Percentiles rank a stretch among this genome's conserved stretches.
These are phyloP conservation scores for Arremon brunneinucha DNA, from an alignment of 2,797 vertebrate species.

Conservation along the genomic window DNA sequence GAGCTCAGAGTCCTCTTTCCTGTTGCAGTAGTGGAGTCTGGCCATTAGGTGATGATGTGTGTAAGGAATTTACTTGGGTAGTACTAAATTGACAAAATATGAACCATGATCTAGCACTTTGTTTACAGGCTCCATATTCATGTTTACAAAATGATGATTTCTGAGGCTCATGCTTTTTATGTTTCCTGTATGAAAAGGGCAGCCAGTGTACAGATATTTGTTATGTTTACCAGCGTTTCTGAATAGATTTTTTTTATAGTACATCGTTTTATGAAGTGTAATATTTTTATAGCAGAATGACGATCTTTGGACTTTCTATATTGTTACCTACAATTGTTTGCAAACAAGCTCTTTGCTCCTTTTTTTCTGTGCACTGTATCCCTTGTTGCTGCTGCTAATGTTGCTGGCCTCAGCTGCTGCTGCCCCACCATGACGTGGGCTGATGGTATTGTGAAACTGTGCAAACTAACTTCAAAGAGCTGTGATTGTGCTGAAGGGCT, in stretches of 20 bases:
- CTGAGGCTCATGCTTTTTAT: background rate
- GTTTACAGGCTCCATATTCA: conserved; percentile 43
- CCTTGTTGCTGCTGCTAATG: conserved; percentile 14
- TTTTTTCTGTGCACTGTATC: background rate
- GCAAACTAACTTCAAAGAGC: conserved; percentile 19
- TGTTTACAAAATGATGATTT: conserved; percentile 42
- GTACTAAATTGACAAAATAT: background rate
- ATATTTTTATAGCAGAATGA: conserved; percentile 69
- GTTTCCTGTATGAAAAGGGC: conserved; percentile 32
- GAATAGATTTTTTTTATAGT: conserved; percentile 72
- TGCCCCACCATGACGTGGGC: background rate
- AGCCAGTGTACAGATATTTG: conserved; percentile 68
- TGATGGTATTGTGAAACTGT: background rate
- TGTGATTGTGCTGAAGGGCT: background rate
- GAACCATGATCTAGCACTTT: conserved; percentile 19
- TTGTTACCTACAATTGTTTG: background rate
- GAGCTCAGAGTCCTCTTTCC: background rate
- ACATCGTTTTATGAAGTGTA: conserved; percentile 75
- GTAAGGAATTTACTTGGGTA: background rate
- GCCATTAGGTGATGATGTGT: background rate
- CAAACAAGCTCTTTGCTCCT: background rate
- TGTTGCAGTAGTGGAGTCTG: background rate
- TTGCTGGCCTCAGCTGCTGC: background rate
- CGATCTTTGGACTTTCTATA: conserved; percentile 57
- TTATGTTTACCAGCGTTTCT: conserved; percentile 71